A percentile compares a stretch with the other conserved stretches of the same genome.
These are phyloP conservation scores for Metallyticus violacea DNA, from an alignment of 2,888 invertebrate genomes.

Conservation along the genomic window DNA sequence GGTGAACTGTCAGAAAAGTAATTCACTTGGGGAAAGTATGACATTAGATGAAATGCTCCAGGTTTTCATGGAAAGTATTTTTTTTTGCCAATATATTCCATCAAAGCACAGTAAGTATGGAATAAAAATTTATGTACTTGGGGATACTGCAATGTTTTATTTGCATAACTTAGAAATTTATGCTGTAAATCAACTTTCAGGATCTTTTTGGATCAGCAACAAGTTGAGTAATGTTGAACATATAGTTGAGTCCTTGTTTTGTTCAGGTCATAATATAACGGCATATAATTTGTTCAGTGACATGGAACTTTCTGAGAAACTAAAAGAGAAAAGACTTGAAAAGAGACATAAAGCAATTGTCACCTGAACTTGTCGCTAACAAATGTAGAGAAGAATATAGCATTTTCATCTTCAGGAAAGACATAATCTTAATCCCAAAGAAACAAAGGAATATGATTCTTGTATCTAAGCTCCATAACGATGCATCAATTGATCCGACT, in stretches of 20 bases:
- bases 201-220: slow-evolving; percentile 35
- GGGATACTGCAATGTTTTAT: slow-evolving; percentile 31
- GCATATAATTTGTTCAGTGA: slow-evolving; percentile 32
- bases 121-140: slow-evolving; percentile 38
- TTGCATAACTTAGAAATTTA: slow-evolving; percentile 34
- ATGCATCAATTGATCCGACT: too few species aligned
- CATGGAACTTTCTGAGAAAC: slow-evolving; percentile 21
- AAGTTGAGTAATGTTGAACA: slow-evolving; percentile 32
- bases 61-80: slow-evolving; percentile 35
- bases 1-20: slow-evolving; percentile 38
- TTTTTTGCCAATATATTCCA: slow-evolving; percentile 29
- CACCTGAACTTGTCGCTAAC: too few species aligned
- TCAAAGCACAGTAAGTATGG: background rate
- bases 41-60: slow-evolving; percentile 18
- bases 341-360: slow-evolving; percentile 4
- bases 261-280: slow-evolving; percentile 27
- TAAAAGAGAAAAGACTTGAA: slow-evolving; percentile 21
- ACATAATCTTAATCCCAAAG: too few species aligned
- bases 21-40: slow-evolving; percentile 29
- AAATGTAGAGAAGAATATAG: too few species aligned
- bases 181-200: slow-evolving; percentile 34
- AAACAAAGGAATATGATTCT: too few species aligned
- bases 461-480: too few species aligned
- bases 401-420: too few species aligned
- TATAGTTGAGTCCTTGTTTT: slow-evolving; percentile 31